Evolutionary conservation across 2,888 invertebrate genomes (phyloP).

Genomic region (Pristionchus mayeri): DNA sequence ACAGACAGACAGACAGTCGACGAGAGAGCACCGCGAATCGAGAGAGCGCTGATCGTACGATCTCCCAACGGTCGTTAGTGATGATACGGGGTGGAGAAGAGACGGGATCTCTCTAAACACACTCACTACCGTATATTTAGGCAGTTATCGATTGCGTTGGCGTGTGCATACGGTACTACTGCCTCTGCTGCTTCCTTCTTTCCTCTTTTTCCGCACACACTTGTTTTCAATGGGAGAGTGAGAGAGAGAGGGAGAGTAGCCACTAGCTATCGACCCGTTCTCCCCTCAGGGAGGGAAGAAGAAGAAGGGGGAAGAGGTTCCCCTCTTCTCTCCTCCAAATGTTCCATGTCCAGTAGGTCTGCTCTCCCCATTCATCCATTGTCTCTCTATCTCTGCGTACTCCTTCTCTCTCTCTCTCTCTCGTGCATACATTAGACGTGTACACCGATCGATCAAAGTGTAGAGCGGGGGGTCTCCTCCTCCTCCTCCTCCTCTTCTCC

Average conservation of each 20-base stretch:
- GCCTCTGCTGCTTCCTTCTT: background rate
- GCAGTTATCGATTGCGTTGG: constrained; percentile 8
- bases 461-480: background rate
- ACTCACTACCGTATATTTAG: constrained; percentile 23
- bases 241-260: constrained; percentile 27
- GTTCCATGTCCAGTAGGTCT: background rate
- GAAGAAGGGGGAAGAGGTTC: background rate
- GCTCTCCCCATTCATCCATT: background rate
- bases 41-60: constrained; percentile 36
- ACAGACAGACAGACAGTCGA: constrained; percentile 53
- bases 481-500: too few species aligned
- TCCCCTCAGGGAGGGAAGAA: background rate
- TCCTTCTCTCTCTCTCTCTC: constrained; percentile 36
- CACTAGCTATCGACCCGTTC: constrained; percentile 31
- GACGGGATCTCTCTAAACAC: constrained; percentile 47
- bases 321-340: background rate
- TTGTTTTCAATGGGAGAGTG: constrained; percentile 40
- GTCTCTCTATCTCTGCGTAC: background rate
- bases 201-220: constrained; percentile 5
- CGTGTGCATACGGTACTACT: constrained; percentile 13
- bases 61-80: constrained; percentile 54
- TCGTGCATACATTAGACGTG: constrained; percentile 28
- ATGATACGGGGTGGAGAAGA: constrained; percentile 53
- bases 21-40: constrained; percentile 44
- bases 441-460: constrained; percentile 1